Base-by-base conservation (phyloP, 2,888 invertebrate species). In the Malacosoma neustria region DNA sequence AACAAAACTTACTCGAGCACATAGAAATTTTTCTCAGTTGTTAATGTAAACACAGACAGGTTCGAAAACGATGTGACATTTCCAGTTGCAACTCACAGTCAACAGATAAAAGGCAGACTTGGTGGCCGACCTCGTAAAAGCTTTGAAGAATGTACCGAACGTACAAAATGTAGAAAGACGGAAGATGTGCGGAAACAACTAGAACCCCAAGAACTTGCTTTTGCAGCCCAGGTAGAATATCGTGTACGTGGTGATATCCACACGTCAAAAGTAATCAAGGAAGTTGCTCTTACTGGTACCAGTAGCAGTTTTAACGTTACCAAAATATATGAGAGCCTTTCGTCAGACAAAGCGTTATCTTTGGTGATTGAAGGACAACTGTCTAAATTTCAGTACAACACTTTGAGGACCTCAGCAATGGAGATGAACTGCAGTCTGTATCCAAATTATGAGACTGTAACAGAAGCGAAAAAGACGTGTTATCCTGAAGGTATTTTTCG, bases 361-460 rank as follows among this genome's bases (percentile, higher is more conserved):
- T 31, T 36, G 14, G 12, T 39, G 1, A 33, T 39, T 9, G 43
- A 40, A 32, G 36, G 36, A 11, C 38, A 38, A 22, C 33, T 43
- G 11, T 35, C 43, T 2, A 41, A 38, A 41, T 33, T 35, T 29
- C 44, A 42, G 33, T 41, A 39, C 32, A 44, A 43, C 32, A 6
- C 36, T 34, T 32, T 43, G 22, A 35, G 43, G 11, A 43, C 33
- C 14, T 35, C 39, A 33, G 41, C 39, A 14, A 32, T 40, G 36
- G 38, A 40, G 13, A 13, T 38, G 14, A 41, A 44, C 30, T 41
- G 39, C 22, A 37, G 37, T 36, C 30, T 35, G 14, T 43, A 40
- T 11, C 42, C 42, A 30, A 36, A 42, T 39, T 39, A 39, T 30
- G 44, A 44, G 35, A 34, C 40, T 12, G n/a, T n/a, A n/a, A n/a